Evolutionary conservation across 2,113 vertebrate genomes (phyloP), one percentile per base, ranked within the genome.

Genomic region (Blennius ocellaris): DNA sequence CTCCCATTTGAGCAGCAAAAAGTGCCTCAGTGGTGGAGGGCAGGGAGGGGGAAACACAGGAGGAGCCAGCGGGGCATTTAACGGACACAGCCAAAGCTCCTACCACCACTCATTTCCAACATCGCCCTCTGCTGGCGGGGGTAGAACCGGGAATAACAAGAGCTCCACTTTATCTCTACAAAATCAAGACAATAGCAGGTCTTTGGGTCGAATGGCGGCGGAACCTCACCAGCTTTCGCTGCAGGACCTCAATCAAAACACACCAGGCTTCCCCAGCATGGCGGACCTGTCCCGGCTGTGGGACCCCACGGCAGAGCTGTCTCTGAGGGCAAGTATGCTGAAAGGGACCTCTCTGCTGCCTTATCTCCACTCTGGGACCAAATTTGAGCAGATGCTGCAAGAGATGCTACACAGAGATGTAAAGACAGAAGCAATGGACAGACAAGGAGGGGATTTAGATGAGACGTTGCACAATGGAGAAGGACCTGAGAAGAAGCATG

Each of bases 1-100:
- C 74, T 95, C 95, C 5, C 95, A 95, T 74, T 84, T 95, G 49
- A 95, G 94, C 92, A 95, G 94, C 80, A 95, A 93, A 79, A 95
- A 95, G 88, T 95, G 95, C 62, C 90, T 94, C 16, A 86, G 76
- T 30, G 81, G 83, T 1, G 90, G 87, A 44, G 89, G 74, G 11
- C 74, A 77, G 14, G 87, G 83, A 2, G 89, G 80, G 10, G 83
- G 65, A 11, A 58, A 14, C 39, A 5, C 71, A 38, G 86, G 83
- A 66, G 87, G 82, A 15, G 62, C 67, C 3, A 38, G 78, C 3
- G 78, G 83, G 40, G 47, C 69, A 21, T 81, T 85, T 60, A 92
- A 91, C 56, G 91, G 91, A 69, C 91, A 92, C 49, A 45, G 68
- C 73, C 83, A 90, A 77, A 73, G 66, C 60, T 49, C 86, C 2